These are phyloP conservation scores for Cerceris ruficornis DNA, from an alignment of 2,888 invertebrate genomes.

Conservation along the genomic window DNA sequence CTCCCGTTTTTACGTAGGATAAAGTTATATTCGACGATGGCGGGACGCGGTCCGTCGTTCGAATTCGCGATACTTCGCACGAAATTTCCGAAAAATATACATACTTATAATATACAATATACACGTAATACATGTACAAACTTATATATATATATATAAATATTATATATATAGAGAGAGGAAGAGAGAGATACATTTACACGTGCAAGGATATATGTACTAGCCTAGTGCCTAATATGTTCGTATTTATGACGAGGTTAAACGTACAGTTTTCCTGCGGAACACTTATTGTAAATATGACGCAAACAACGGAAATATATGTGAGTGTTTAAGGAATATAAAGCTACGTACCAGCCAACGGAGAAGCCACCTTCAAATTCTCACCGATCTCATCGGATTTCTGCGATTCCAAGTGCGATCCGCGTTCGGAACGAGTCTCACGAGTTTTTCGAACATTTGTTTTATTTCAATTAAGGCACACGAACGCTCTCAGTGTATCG, in stretches of 20 bases:
- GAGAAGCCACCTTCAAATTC: slow-evolving; percentile 75
- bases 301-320: slow-evolving; percentile 74
- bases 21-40: background rate
- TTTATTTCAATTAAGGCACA: too few species aligned
- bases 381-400: slow-evolving; percentile 14
- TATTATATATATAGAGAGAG: slow-evolving; percentile 39
- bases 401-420: background rate
- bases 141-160: slow-evolving; percentile 40
- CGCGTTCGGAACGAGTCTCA: too few species aligned
- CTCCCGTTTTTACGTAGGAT: background rate
- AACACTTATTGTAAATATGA: slow-evolving; percentile 76
- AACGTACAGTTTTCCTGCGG: slow-evolving; percentile 64
- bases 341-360: slow-evolving; percentile 67
- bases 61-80: slow-evolving; percentile 19
- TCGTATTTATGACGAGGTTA: slow-evolving; percentile 73
- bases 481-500: too few species aligned
- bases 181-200: slow-evolving; percentile 47
- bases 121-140: slow-evolving; percentile 52
- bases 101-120: slow-evolving; percentile 46
- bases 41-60: background rate
- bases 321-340: slow-evolving; percentile 74
- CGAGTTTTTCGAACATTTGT: too few species aligned
- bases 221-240: slow-evolving; percentile 66
- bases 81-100: slow-evolving; percentile 38
- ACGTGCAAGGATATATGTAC: slow-evolving; percentile 58